A percentile compares a stretch with the other conserved stretches of the same genome.
Evolutionary conservation across 2,888 invertebrate genomes (phyloP).

Genomic region (Drosophila parthenogenetica): DNA sequence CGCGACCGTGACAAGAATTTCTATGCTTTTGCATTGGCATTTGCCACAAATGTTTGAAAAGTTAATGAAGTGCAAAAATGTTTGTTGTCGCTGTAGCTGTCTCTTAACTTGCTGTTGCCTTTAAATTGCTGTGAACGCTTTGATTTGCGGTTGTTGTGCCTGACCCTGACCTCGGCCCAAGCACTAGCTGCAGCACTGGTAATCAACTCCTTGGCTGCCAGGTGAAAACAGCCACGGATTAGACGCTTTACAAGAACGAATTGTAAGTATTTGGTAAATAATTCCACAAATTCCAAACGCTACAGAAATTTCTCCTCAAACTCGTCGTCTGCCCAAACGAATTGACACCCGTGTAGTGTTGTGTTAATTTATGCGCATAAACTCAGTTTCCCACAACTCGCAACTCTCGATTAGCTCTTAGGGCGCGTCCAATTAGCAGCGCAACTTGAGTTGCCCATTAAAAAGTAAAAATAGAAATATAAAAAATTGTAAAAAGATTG

Average conservation of each 20-base stretch:
- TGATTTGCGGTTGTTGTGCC: conserved; percentile 63
- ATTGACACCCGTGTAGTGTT: conserved; percentile 18
- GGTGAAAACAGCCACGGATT: conserved; percentile 65
- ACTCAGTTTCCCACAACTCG: conserved; percentile 59
- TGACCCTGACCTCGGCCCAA: conserved; percentile 47
- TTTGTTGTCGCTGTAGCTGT: conserved; percentile 46
- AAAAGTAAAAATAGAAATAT: conserved; percentile 26
- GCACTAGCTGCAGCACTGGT: conserved; percentile 42
- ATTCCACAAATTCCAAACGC: conserved; percentile 21
- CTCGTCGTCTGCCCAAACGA: background rate
- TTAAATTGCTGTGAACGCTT: conserved; percentile 58
- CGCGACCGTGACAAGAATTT: conserved; percentile 53
- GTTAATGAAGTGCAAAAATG: conserved; percentile 80
- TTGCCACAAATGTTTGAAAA: conserved; percentile 67
- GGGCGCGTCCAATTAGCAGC: conserved; percentile 71
- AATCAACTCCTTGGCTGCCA: conserved; percentile 50
- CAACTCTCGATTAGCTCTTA: conserved; percentile 47
- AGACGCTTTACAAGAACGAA: conserved; percentile 36
- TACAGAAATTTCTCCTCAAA: conserved; percentile 41
- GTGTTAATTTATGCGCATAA: conserved; percentile 56
- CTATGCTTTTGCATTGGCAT: conserved; percentile 62
- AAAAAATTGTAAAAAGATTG: conserved; percentile 17
- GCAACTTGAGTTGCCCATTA: conserved; percentile 55
- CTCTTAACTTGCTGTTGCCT: conserved; percentile 38
- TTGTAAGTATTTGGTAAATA: conserved; percentile 32